phyloP scores from a whole-genome alignment of 2,797 vertebrate species.

The Fringilla coelebs region DNA sequence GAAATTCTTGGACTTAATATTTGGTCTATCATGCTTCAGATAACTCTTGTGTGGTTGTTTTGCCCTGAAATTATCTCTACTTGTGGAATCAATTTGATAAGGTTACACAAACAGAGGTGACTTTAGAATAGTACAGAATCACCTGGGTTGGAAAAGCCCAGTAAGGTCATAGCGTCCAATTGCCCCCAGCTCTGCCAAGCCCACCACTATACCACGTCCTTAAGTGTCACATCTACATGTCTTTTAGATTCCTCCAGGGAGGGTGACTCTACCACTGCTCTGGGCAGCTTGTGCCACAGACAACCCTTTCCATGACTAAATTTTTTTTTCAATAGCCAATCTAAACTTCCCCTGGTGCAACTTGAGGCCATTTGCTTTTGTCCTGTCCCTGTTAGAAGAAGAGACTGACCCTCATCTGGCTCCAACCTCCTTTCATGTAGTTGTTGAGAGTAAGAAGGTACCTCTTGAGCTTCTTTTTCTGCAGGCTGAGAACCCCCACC shows the following conservation, averaged over 20 bases:
- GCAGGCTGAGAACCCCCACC: background rate
- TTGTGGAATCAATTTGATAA: background rate
- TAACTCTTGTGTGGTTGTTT: background rate
- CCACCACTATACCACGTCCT: rapidly evolving
- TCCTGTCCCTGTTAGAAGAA: background rate
- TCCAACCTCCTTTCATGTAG: background rate
- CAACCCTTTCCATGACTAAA: background rate
- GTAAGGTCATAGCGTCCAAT: background rate
- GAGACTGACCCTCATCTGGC: background rate
- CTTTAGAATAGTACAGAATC: background rate
- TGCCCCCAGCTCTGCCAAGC: background rate
- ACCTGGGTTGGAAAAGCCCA: background rate
- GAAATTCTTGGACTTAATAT: background rate
- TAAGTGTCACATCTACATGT: background rate
- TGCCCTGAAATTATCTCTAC: background rate
- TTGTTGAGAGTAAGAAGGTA: background rate
- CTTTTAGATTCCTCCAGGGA: background rate
- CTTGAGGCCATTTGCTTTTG: background rate
- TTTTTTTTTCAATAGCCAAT: background rate
- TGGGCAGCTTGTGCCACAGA: background rate
- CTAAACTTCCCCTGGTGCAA: background rate
- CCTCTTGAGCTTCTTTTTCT: background rate
- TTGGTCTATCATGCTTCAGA: background rate
- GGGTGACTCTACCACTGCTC: background rate
- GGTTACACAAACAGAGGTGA: background rate